Evolutionary conservation across 2,797 vertebrate species (phyloP), one percentile per base, ranked within the genome.

Genomic region (Bufotes viridis): DNA sequence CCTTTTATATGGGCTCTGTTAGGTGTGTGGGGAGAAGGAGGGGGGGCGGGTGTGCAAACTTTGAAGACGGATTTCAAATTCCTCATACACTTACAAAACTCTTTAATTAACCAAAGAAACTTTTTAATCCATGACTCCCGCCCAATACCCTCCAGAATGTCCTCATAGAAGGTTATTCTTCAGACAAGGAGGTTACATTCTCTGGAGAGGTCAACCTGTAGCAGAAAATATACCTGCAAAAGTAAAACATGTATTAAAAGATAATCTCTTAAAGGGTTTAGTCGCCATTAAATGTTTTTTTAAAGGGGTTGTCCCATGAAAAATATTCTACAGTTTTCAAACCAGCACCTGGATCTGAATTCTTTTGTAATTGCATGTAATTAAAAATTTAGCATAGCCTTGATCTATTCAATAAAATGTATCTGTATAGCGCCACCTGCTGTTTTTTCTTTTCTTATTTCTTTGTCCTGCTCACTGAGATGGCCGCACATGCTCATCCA

Each of bases 11-110:
- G 49, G 65, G 24, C 49, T 60, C 34, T 51, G 84, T 22, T 78
- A 89, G 88, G 79, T 86, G 88, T 82, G 78, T 15, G 53, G 63
- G 79, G 79, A 81, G 75, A 7, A 42, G 42, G 61, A 55, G 69
- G 83, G 75, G 82, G 63, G 24, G 12, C 42, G 79, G 18, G 63
- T 63, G 57, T 82, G 83, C 84, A 78, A 82, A 85, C 69, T 84
- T 88, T 88, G 82, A 86, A 85, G 83, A 76, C 29, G 78, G 87
- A 86, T 82, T 89, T 85, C 49, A 89, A 34, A 89, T 89, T 89
- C 87, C 88, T 89, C 88, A 89, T 81, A 86, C 78, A 85, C 78
- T 89, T 86, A 81, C 58, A 51, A 70, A 86, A 86, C 84, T 78
- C 67, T 74, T 42, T 86, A 81, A 89, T 82, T 89, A 76, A 67